Conservation (phyloP, 2,888 invertebrate genomes). For the Rhaphigaster nebulosa region DNA sequence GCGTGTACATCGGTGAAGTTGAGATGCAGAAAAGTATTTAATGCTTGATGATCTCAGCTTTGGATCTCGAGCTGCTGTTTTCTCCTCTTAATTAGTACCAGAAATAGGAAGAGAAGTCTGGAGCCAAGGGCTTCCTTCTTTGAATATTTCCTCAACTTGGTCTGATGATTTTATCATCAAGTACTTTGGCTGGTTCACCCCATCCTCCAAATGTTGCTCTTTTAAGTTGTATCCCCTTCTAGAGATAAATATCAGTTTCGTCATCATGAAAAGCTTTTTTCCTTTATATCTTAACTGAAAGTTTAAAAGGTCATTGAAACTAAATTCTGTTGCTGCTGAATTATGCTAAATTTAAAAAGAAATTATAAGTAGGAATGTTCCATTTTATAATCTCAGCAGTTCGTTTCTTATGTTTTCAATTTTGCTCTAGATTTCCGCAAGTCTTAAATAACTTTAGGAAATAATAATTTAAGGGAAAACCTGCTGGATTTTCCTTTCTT, state of each 20-base stretch:
- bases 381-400: background rate
- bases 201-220: background rate
- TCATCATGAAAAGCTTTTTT: background rate
- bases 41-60: background rate
- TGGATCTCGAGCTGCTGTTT: background rate
- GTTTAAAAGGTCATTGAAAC: background rate
- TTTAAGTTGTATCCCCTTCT: background rate
- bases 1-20: background rate
- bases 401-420: background rate
- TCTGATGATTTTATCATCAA: slow-evolving; percentile 17
- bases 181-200: background rate
- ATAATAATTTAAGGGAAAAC: no score
- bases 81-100: background rate
- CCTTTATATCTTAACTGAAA: background rate
- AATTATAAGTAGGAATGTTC: background rate
- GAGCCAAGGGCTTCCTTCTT: background rate
- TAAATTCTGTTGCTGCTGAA: background rate
- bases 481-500: no score
- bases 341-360: background rate
- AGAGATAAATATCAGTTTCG: slow-evolving; percentile 4
- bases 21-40: background rate
- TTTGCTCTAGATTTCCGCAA: no score
- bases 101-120: background rate
- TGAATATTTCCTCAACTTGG: background rate
- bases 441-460: no score